Base-by-base conservation (phyloP, 2,888 invertebrate species). In the Orthosia gothica region DNA sequence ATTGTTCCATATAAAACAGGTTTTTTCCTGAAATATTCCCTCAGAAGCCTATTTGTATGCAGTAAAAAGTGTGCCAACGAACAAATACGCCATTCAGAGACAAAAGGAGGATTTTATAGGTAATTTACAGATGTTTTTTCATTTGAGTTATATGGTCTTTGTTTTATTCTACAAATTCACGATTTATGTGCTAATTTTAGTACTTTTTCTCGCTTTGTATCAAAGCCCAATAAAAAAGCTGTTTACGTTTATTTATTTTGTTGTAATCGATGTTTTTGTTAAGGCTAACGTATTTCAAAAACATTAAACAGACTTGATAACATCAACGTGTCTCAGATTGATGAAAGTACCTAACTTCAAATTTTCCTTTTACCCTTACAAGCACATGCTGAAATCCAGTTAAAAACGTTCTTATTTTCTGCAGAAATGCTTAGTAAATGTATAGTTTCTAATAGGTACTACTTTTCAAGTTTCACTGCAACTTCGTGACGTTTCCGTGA, bases 61-160 rank as follows among this genome's bases (percentile, higher is more conserved):
- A 81, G 81, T 86, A 86, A 88, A 86, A 86, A 80, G 65, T 82
- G 49, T 57, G 62, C 58, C 77, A 65, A 67, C 63, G 70, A 65
- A 79, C 71, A 86, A 86, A 86, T 68, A 74, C 61, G 63, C 68
- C 65, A 61, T 81, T 76, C 68, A 72, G 57, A 79, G 70, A 84
- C 76, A 85, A 86, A 81, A 70, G 65, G 58, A 83, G 76, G 71
- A 61, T 88, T 86, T 88, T 86, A 86, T 88, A 74, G 71, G 87
- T 81, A 77, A 86, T 86, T 86, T 84, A 88, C 74, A 74, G 70
- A 74, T 87, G 81, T 81, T 86, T 86, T 80, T 67, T 50, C 72
- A 47, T 83, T 84, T 71, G 69, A 84, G 72, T 87, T 83, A 80
- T 85, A 87, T 70, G 59, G 88, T 73, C 54, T 81, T 74, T 88